phyloP scores from a whole-genome alignment of 2,797 vertebrate species.

The Limnodromus scolopaceus region DNA sequence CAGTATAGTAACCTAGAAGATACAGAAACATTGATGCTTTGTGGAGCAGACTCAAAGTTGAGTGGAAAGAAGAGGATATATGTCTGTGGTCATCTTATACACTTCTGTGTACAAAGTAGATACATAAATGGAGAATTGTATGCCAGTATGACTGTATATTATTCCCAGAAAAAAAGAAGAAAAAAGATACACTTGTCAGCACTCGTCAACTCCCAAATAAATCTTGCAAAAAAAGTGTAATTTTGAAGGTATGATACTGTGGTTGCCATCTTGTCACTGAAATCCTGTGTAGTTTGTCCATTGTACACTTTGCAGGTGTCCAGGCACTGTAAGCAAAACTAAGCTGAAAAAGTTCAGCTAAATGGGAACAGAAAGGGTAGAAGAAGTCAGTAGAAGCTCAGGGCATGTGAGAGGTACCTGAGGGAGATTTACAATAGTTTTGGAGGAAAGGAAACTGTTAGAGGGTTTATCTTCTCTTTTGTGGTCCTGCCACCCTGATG shows the following conservation, averaged over 20 bases:
- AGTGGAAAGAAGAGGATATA: background rate
- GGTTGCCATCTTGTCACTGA: background rate
- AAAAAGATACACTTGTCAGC: background rate
- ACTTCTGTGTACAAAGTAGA: background rate
- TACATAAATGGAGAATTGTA: background rate
- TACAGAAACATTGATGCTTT: background rate
- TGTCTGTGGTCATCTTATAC: background rate
- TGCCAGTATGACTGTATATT: background rate
- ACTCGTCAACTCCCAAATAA: background rate
- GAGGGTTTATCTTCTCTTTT: background rate
- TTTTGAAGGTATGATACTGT: background rate
- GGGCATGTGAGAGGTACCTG: background rate
- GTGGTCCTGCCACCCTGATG: background rate
- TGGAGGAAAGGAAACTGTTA: background rate
- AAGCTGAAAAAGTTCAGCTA: background rate
- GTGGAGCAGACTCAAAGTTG: background rate
- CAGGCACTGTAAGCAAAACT: background rate
- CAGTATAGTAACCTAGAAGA: background rate
- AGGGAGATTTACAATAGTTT: background rate
- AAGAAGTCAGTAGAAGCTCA: background rate
- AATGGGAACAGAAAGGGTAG: background rate
- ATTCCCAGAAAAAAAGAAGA: background rate
- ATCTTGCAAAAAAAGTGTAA: background rate
- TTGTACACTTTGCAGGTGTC: background rate
- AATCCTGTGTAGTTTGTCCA: background rate